phyloP scores from a whole-genome alignment of 1,140 invertebrate genomes.

The Heterodera schachtii region DNA sequence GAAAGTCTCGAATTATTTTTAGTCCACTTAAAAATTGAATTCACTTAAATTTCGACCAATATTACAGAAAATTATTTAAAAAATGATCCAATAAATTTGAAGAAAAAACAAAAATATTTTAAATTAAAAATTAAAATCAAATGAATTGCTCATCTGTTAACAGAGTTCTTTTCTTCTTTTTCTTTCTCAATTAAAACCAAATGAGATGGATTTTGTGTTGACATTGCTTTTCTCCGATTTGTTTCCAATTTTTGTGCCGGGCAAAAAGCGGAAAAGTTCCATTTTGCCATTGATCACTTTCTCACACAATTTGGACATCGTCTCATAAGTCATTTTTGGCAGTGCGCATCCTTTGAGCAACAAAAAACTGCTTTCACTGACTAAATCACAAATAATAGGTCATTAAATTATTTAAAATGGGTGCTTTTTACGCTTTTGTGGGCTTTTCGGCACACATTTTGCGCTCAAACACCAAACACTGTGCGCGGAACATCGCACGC shows the following conservation, averaged over 20 bases:
- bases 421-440: background rate
- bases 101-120: too few relatives aligned
- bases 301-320: background rate
- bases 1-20: too few relatives aligned
- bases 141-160: too few relatives aligned
- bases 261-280: background rate
- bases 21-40: too few relatives aligned
- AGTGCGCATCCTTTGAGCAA: background rate
- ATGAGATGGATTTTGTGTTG: background rate
- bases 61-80: too few relatives aligned
- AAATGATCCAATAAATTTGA: too few relatives aligned
- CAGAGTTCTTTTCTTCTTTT: too few relatives aligned
- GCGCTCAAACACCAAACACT: background rate
- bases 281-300: background rate
- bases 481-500: background rate
- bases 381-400: background rate
- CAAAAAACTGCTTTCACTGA: background rate
- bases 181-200: background rate
- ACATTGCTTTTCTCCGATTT: background rate
- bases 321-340: background rate
- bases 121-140: too few relatives aligned
- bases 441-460: background rate
- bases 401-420: background rate
- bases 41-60: too few relatives aligned
- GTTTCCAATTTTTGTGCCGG: background rate